These are phyloP conservation scores for Dorcus hopei DNA, from an alignment of 2,888 invertebrate species.

Conservation along the genomic window DNA sequence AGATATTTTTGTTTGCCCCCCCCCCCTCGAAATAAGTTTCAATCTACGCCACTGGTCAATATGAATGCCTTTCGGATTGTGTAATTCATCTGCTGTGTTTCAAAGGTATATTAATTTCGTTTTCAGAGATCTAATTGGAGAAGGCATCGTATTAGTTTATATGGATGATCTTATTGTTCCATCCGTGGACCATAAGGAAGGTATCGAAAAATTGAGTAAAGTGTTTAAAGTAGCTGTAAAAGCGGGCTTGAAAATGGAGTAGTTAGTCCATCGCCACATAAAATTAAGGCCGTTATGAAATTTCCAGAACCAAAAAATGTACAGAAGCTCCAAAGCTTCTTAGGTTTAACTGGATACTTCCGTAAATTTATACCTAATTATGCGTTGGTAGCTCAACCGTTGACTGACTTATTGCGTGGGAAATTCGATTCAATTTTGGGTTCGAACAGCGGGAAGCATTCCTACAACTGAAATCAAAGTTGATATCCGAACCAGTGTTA, in stretches of 20 bases:
- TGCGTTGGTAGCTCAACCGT: background rate
- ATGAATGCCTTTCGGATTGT: conserved; percentile 45
- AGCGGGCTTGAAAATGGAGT: conserved; percentile 26
- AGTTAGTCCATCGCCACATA: conserved; percentile 25
- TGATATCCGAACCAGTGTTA: too few relatives aligned
- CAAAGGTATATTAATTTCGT: conserved; percentile 17
- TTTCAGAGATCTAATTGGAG: conserved; percentile 25
- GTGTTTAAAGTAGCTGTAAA: conserved; percentile 24
- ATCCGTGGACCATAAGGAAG: conserved; percentile 19
- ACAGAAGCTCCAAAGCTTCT: background rate
- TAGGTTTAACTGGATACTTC: conserved; percentile 2
- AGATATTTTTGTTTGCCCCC: too few relatives aligned
- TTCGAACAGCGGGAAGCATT: too few relatives aligned
- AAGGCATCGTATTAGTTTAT: conserved; percentile 1
- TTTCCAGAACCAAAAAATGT: conserved; percentile 10
- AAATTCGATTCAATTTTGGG: too few relatives aligned
- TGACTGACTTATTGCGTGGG: background rate
- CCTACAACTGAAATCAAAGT: too few relatives aligned
- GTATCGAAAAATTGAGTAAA: conserved; percentile 27
- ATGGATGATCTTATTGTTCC: conserved; percentile 26
- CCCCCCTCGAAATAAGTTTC: too few relatives aligned
- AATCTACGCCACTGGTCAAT: too few relatives aligned
- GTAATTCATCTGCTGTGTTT: conserved; percentile 39
- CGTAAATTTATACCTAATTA: background rate
- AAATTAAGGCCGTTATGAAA: background rate